These are phyloP conservation scores for Plagodis pulveraria DNA, from an alignment of 2,888 invertebrate genomes.

Conservation along the genomic window DNA sequence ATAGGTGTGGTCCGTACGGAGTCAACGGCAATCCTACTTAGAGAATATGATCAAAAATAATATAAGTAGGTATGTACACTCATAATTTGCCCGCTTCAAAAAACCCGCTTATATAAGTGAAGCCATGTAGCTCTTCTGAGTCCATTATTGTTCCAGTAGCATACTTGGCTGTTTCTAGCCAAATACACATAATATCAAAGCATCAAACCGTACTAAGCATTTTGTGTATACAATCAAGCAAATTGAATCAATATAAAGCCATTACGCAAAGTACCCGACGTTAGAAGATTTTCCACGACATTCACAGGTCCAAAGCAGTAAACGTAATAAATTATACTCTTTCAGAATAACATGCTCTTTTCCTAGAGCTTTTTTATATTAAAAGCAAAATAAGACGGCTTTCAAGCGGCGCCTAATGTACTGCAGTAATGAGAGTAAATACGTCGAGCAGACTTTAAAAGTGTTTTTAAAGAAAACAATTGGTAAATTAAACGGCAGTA, in stretches of 20 bases:
- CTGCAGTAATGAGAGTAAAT: slow-evolving; percentile 48
- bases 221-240: slow-evolving; percentile 2
- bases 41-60: no score
- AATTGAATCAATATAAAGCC: slow-evolving; percentile 13
- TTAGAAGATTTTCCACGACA: slow-evolving; percentile 48
- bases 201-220: no score
- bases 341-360: slow-evolving; percentile 56
- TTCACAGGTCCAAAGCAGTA: slow-evolving; percentile 47
- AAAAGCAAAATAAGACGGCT: slow-evolving; percentile 31
- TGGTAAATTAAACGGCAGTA: slow-evolving; percentile 20
- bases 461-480: slow-evolving; percentile 25
- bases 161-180: background rate
- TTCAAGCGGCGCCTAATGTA: slow-evolving; percentile 51
- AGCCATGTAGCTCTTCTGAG: no score
- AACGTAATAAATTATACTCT: slow-evolving; percentile 66
- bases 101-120: no score
- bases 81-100: no score
- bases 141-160: background rate
- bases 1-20: no score
- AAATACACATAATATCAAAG: background rate
- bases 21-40: no score
- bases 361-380: slow-evolving; percentile 48
- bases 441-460: slow-evolving; percentile 14
- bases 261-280: slow-evolving; percentile 30
- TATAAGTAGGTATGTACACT: no score